Conservation (phyloP, 1,140 invertebrate species). For the Drosophila triauraria region DNA sequence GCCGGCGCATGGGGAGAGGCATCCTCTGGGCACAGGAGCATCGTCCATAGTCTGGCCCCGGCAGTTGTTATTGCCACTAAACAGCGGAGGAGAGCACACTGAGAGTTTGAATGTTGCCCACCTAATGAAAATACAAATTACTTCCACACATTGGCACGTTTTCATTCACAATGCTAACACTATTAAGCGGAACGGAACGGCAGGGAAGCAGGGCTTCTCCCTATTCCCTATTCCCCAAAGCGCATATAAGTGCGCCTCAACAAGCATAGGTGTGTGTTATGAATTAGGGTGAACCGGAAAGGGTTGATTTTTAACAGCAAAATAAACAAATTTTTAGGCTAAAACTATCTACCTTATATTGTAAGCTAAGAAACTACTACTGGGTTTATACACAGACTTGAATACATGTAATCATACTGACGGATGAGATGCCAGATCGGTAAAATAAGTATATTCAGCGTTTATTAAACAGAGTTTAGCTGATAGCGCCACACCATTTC, state of each 20-base stretch:
- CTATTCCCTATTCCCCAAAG: slow-evolving; percentile 1
- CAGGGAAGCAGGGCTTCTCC: background rate
- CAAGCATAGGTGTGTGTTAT: background rate
- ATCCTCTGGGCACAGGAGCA: background rate
- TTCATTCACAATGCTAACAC: slow-evolving; percentile 41
- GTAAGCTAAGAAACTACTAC: no score
- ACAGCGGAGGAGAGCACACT: slow-evolving; percentile 23
- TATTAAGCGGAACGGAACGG: slow-evolving; percentile 20
- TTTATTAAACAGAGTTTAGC: no score
- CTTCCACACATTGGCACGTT: slow-evolving; percentile 69
- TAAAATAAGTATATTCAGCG: no score
- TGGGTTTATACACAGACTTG: no score
- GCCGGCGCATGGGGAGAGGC: background rate
- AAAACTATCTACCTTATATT: no score
- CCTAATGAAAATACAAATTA: slow-evolving; percentile 74
- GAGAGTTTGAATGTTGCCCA: slow-evolving; percentile 48
- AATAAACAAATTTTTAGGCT: background rate
- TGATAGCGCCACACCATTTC: no score
- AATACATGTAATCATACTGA: no score
- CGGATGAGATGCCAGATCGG: no score
- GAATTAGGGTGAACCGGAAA: background rate
- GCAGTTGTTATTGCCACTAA: slow-evolving; percentile 27
- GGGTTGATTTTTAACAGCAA: no score
- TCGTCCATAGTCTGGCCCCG: background rate
- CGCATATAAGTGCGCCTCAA: background rate